Percentiles rank a stretch among this genome's conserved stretches.
Evolutionary conservation across 2,888 invertebrate species (phyloP).

Genomic region (Cremastinae sp.): DNA sequence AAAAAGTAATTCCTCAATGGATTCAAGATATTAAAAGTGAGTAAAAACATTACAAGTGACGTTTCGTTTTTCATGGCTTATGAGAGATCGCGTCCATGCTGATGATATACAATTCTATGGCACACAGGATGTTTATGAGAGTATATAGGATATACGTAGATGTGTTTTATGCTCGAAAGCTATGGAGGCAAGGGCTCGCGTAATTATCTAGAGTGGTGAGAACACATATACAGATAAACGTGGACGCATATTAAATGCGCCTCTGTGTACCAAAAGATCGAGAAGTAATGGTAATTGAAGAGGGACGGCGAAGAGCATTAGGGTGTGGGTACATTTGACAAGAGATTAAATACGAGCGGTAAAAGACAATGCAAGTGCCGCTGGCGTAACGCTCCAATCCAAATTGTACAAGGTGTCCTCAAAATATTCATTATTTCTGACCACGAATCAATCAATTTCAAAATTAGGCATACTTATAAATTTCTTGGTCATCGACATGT

Average conservation of each 20-base stretch:
- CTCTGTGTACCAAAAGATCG: conserved; percentile 52
- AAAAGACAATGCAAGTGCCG: conserved; percentile 25
- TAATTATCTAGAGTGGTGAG: conserved; percentile 59
- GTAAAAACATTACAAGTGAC: too few relatives aligned
- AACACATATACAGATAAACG: conserved; percentile 4
- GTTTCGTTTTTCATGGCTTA: conserved; percentile 2
- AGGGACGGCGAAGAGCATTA: conserved; percentile 46
- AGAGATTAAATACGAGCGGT: conserved; percentile 30
- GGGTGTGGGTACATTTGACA: conserved; percentile 38
- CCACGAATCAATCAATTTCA: too few relatives aligned
- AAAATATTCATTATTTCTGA: too few relatives aligned
- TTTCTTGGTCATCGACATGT: too few relatives aligned
- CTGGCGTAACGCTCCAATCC: background rate
- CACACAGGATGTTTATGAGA: background rate
- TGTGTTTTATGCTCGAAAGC: conserved; percentile 30
- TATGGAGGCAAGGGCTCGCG: conserved; percentile 44
- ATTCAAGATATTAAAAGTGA: too few relatives aligned
- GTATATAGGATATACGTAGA: conserved; percentile 7
- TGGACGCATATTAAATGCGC: conserved; percentile 49
- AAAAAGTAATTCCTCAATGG: too few relatives aligned
- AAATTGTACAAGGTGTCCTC: too few relatives aligned
- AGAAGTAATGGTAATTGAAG: conserved; percentile 62
- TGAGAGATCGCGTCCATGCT: background rate
- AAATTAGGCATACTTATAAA: too few relatives aligned
- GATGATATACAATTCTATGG: conserved; percentile 2